Evolutionary conservation across 2,113 vertebrate species (phyloP).

Genomic region (Phyllopteryx taeniolatus): DNA sequence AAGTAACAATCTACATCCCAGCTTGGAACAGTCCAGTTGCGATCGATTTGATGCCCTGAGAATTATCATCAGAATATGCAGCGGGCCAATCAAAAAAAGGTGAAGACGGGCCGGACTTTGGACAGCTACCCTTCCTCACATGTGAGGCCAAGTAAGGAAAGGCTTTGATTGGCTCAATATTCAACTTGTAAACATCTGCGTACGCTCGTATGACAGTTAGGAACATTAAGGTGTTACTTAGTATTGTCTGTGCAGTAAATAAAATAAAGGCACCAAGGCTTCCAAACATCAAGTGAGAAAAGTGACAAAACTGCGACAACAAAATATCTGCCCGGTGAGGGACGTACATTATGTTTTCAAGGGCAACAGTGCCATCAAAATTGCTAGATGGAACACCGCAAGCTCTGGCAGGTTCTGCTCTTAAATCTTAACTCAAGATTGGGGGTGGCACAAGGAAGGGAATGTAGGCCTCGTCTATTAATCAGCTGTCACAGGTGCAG

Average conservation of each 20-base stretch:
- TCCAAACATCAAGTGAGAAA: neutral
- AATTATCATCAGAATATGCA: no score
- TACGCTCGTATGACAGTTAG: no score
- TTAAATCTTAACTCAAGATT: constrained; percentile 44
- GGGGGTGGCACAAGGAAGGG: constrained; percentile 46
- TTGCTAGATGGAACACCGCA: constrained; percentile 49
- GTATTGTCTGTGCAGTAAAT: neutral
- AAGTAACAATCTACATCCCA: no score
- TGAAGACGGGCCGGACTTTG: no score
- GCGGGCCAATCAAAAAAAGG: no score
- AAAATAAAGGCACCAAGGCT: neutral
- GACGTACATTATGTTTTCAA: constrained; percentile 19
- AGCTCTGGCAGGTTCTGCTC: constrained; percentile 49
- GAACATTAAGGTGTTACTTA: neutral
- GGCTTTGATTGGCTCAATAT: no score
- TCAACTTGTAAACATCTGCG: no score
- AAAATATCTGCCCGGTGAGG: neutral
- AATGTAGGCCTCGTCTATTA: constrained; percentile 57
- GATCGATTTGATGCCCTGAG: no score
- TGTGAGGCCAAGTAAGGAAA: no score
- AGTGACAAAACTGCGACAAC: neutral
- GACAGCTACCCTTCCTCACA: no score
- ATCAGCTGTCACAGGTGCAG: constrained; percentile 69
- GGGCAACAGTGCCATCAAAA: constrained; percentile 28
- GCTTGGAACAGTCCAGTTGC: no score